Evolutionary conservation across 1,140 invertebrate genomes (phyloP), one percentile per base, ranked within the genome.

Genomic region (Linepithema humile): DNA sequence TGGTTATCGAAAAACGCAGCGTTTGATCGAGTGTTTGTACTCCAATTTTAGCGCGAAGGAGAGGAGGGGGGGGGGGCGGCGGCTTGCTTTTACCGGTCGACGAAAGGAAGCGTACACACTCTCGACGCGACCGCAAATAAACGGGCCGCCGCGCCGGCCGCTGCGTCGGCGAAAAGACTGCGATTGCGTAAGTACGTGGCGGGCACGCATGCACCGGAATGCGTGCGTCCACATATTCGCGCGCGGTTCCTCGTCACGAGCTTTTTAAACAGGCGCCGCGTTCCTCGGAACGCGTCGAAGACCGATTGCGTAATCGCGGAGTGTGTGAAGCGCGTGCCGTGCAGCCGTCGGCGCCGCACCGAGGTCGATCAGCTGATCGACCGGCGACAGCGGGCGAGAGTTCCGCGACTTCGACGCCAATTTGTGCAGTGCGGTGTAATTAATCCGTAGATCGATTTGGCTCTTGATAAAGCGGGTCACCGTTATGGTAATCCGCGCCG

Each of bases 101-200:
- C 59, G 86, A 83, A 85, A 77, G 48, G 53, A 73, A 67, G 57
- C 78, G 29, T 45, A 20, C n/a, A 38, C 55, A 48, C 48, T 32
- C 62, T 23, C 53, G 26, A n/a, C 45, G 38, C n/a, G n/a, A 75
- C 78, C 75, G 70, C 78, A 90, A 89, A 90, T 89, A 90, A 90
- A 89, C 83, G 29, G 70, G 0, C 60, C 43, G 6, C 32, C n/a
- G n/a, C 29, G 45, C 45, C 17, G 69, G n/a, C n/a, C 12, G 50
- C 69, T 48, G 74, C 35, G 50, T 23, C 43, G 50, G 4, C 35
- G 32, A 62, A 53, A 70, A 78, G 83, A 72, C 23, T 40, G 72
- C 53, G 48, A 84, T 90, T 90, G 80, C 88, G 80, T 85, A 90
- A 90, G 57, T 65, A 53, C 48, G 74, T 57, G 62, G 29, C 32